Evolutionary conservation across 1,140 invertebrate genomes (phyloP), one percentile per base, ranked within the genome.

Genomic region (Neodiprion virginianus): DNA sequence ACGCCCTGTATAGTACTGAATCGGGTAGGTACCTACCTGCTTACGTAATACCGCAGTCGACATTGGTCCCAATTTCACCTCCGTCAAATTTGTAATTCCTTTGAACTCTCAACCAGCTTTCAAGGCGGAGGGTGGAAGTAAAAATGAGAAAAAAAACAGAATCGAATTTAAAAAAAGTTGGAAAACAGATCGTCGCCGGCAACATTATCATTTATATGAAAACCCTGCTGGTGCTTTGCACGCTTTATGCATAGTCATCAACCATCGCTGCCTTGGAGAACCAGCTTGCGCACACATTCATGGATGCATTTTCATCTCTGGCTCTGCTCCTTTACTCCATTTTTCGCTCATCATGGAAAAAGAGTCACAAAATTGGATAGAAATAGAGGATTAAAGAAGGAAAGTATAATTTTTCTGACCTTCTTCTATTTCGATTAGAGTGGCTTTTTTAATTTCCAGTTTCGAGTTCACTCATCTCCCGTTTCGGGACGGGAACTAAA

Each of bases 151-250:
- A 61, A 61, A 61, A 61, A 10, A 21, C 17, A 69, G 72, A 76
- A 65, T 28, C 53, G 72, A 48, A 72, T 50, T 47, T 40, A 12
- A 11, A 23, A 48, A 61, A 61, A 70, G 40, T 67, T 48, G 48
- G 72, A 79, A 69, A 74, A 79, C 79, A 76, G 79, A 40, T 40
- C 28, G 28, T 40, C 28, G 28, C 75, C 78, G 71, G 75, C 76
- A 81, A 79, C 82, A 86, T 86, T 86, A 86, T 86, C 85, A 86
- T 86, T 86, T 86, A 86, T 86, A 86, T 86, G 85, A 86, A 86
- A 86, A 8, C 53, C 53, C n/a, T 40, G 28, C 28, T 17, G 8
- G 5, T 82, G 83, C 84, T 86, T 85, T 84, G 81, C 82, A 76
- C 77, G 76, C 79, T 83, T 83, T 86, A 85, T 86, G 84, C 83